These are phyloP conservation scores for Australoheros scitulus DNA, from an alignment of 2,113 vertebrate species.

Conservation along the genomic window DNA sequence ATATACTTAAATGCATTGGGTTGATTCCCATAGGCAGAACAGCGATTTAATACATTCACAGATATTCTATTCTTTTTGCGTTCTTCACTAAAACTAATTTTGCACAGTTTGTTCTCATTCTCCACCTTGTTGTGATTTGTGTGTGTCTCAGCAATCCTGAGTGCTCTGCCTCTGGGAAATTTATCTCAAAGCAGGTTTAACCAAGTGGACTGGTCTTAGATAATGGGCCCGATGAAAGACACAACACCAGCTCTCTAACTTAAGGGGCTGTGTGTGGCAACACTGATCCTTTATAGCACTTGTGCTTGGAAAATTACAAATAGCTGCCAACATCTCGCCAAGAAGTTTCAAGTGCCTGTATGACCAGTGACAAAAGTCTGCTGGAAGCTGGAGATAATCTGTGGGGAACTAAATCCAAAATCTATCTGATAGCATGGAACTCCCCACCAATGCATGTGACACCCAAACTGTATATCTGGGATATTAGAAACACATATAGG, in stretches of 20 bases:
- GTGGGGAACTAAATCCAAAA: no score
- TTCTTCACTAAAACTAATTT: not conserved
- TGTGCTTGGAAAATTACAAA: slow-evolving; percentile 1
- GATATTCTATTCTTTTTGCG: not conserved
- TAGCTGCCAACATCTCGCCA: not conserved
- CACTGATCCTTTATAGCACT: not conserved
- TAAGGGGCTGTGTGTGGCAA: not conserved
- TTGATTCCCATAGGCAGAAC: not conserved
- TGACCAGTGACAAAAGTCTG: not conserved
- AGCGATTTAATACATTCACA: not conserved
- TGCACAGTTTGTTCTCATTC: not conserved
- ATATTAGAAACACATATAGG: no score
- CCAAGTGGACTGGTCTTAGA: not conserved
- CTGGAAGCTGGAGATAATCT: not conserved
- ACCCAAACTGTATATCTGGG: no score
- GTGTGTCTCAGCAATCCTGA: not conserved
- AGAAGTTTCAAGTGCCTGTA: not conserved
- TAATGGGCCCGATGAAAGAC: not conserved
- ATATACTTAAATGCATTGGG: not conserved
- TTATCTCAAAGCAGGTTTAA: not conserved
- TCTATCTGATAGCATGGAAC: no score
- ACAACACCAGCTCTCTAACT: not conserved
- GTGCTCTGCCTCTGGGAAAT: not conserved
- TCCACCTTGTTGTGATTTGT: not conserved
- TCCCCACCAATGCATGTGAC: no score